Percentiles rank a stretch among this genome's conserved stretches.
phyloP scores from a whole-genome alignment of 2,113 vertebrate genomes.

The Phaetusa simplex region DNA sequence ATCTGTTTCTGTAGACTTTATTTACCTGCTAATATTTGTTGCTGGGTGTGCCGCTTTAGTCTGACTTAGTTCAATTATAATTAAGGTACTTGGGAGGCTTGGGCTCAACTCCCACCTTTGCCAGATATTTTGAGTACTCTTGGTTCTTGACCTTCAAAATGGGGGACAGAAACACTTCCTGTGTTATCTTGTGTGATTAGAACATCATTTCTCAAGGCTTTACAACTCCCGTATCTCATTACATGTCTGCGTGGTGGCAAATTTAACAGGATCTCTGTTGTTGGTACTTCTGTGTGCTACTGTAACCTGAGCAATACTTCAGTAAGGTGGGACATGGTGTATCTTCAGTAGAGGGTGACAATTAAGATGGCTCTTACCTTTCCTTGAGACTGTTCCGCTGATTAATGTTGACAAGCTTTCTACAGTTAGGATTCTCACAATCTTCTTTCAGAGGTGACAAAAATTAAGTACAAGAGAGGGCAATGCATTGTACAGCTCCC shows the following conservation, averaged over 20 bases:
- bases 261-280: not conserved
- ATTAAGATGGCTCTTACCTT: not conserved
- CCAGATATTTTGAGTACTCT: not conserved
- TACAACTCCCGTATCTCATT: not conserved
- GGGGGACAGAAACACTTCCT: not conserved
- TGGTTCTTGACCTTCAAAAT: not conserved
- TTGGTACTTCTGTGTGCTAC: not conserved
- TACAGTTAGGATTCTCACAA: not conserved
- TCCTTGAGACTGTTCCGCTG: not conserved
- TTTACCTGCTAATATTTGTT: not conserved
- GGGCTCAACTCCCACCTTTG: not conserved
- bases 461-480: not conserved
- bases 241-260: not conserved
- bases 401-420: not conserved
- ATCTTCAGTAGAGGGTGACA: not conserved
- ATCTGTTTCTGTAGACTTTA: not conserved
- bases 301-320: not conserved
- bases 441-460: not conserved
- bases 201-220: not conserved
- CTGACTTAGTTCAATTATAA: not conserved
- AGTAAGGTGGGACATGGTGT: not conserved
- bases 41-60: not conserved
- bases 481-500: not conserved
- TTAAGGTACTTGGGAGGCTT: not conserved
- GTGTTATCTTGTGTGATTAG: not conserved